These are phyloP conservation scores for Paratilapia polleni DNA, from an alignment of 2,113 vertebrate genomes.

Conservation along the genomic window DNA sequence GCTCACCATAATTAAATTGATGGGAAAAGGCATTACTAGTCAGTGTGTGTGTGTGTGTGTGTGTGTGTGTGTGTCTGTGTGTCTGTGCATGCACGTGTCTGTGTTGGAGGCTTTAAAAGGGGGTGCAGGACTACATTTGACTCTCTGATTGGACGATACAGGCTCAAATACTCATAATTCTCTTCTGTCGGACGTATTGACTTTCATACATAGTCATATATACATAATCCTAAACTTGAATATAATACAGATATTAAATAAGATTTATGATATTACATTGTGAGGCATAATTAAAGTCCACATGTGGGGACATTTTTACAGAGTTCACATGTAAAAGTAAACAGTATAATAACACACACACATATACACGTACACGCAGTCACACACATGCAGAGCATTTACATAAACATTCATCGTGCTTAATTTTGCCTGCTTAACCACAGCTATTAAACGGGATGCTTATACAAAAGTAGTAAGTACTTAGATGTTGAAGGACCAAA, in stretches of 20 bases:
- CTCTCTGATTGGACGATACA: neutral
- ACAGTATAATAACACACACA: neutral
- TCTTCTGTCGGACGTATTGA: neutral
- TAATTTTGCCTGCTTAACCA: slow-evolving; percentile 7
- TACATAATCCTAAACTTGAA: neutral
- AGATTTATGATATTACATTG: neutral
- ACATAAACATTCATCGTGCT: neutral
- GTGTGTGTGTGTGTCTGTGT: slow-evolving; percentile 4
- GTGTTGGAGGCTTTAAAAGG: neutral
- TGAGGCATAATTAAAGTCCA: neutral
- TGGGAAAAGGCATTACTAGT: slow-evolving; percentile 37
- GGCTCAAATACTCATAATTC: neutral
- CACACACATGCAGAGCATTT: neutral
- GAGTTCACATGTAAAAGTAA: neutral
- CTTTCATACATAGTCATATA: neutral
- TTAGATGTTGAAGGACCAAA: slow-evolving; percentile 17
- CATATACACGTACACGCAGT: neutral
- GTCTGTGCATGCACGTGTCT: neutral
- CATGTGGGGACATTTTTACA: neutral
- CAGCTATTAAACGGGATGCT: slow-evolving; percentile 16
- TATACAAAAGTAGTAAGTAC: slow-evolving; percentile 12
- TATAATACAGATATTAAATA: neutral
- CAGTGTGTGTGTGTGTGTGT: neutral
- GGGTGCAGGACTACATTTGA: neutral
- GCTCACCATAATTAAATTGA: slow-evolving; percentile 55